These are phyloP conservation scores for Thera britannica DNA, from an alignment of 2,888 invertebrate species.

Conservation along the genomic window DNA sequence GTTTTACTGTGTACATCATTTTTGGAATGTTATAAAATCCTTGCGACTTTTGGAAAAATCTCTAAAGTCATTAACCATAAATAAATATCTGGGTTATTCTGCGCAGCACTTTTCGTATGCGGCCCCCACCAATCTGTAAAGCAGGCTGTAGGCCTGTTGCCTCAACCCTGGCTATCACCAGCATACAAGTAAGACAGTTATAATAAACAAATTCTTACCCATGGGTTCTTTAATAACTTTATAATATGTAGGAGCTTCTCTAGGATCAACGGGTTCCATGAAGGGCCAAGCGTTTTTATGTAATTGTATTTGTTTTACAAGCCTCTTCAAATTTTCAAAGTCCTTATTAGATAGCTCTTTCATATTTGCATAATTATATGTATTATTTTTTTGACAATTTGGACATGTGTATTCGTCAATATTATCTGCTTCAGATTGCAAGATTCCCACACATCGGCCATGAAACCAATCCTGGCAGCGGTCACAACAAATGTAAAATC, in stretches of 20 bases:
- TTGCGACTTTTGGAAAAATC: no score
- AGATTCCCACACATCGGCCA: constrained; percentile 97
- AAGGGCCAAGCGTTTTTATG: constrained; percentile 99
- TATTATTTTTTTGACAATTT: constrained; percentile 95
- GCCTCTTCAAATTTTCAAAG: constrained; percentile 92
- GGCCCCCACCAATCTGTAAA: no score
- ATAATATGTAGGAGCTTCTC: constrained; percentile 98
- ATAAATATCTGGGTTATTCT: no score
- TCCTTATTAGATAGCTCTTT: constrained; percentile 92
- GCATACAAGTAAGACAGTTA: no score
- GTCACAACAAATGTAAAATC: constrained; percentile 99
- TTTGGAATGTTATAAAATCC: no score
- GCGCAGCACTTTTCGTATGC: no score
- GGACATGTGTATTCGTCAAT: constrained; percentile 99
- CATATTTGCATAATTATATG: constrained; percentile 95
- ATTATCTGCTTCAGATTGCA: constrained; percentile 96
- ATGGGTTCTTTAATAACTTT: constrained; percentile 97
- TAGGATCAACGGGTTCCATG: constrained; percentile 97
- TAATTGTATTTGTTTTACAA: constrained; percentile 95
- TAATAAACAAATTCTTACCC: constrained; percentile 87
- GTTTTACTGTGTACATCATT: no score
- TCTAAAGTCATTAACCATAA: no score
- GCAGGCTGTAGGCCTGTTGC: no score
- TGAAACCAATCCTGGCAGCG: constrained; percentile 99
- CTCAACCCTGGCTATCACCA: no score